These are phyloP conservation scores for Poecilobothrus nobilitatus DNA, from an alignment of 2,888 invertebrate genomes.

Conservation along the genomic window DNA sequence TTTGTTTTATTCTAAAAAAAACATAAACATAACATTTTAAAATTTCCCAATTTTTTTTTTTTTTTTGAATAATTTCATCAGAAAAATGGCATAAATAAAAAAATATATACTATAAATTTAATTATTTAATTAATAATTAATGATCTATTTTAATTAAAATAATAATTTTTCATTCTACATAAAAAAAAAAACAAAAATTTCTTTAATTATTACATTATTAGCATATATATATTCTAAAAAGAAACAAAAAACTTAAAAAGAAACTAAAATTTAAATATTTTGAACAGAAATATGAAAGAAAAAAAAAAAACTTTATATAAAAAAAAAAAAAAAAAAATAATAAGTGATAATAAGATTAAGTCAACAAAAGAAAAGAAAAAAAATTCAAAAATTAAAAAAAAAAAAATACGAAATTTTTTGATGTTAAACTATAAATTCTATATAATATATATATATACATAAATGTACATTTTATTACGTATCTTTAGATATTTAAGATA, in stretches of 20 bases:
- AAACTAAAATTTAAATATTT: not conserved
- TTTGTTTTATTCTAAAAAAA: too few relatives aligned
- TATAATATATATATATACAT: not conserved
- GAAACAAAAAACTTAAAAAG: not conserved
- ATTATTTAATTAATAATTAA: too few relatives aligned
- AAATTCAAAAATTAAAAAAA: not conserved
- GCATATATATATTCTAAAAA: not conserved
- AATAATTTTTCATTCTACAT: too few relatives aligned
- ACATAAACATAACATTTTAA: too few relatives aligned
- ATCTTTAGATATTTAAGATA: not conserved
- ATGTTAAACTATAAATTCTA: not conserved
- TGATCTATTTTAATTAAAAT: too few relatives aligned
- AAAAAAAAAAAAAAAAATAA: not conserved
- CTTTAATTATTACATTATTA: too few relatives aligned
- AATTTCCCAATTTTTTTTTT: too few relatives aligned
- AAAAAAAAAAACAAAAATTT: too few relatives aligned
- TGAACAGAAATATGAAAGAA: not conserved
- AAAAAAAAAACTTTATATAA: not conserved
- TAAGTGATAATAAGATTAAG: conserved; percentile 5
- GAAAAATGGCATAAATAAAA: too few relatives aligned
- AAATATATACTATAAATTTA: too few relatives aligned
- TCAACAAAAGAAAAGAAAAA: not conserved
- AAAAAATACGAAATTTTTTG: conserved; percentile 2
- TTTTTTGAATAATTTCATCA: too few relatives aligned
- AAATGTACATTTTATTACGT: not conserved